Conservation (phyloP, 2,888 invertebrate species). For the Eumerus sabulonum region DNA sequence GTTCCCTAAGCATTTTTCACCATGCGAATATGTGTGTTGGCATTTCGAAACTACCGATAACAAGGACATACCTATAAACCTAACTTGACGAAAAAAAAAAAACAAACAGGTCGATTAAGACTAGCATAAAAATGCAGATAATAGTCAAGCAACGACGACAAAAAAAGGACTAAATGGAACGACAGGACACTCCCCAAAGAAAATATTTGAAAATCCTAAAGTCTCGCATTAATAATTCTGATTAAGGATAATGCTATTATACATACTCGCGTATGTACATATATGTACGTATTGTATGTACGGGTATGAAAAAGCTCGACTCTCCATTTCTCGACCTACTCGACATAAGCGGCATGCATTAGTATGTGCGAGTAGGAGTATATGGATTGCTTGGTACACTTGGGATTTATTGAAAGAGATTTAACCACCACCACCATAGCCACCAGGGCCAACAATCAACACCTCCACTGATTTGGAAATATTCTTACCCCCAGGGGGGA, state of each 20-base stretch:
- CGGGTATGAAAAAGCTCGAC: no score
- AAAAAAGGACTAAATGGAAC: neutral
- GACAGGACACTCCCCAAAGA: conserved; percentile 27
- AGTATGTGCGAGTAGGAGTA: conserved; percentile 16
- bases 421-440: conserved; percentile 26
- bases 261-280: no score
- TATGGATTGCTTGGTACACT: conserved; percentile 13
- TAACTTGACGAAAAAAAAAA: conserved; percentile 34
- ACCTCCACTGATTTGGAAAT: conserved; percentile 65
- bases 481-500: conserved; percentile 41
- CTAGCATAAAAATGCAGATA: conserved; percentile 23
- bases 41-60: conserved; percentile 29
- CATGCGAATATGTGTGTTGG: conserved; percentile 10
- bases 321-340: no score
- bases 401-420: conserved; percentile 44
- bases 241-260: conserved; percentile 63
- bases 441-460: conserved; percentile 59
- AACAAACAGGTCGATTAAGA: conserved; percentile 40
- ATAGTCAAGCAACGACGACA: conserved; percentile 1
- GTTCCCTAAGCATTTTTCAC: conserved; percentile 53
- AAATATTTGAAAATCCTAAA: conserved; percentile 58
- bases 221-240: conserved; percentile 61
- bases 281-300: conserved; percentile 1
- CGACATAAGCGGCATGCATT: conserved; percentile 25
- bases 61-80: conserved; percentile 41